phyloP scores from a whole-genome alignment of 2,113 vertebrate genomes.

The Phyllostomus discolor region DNA sequence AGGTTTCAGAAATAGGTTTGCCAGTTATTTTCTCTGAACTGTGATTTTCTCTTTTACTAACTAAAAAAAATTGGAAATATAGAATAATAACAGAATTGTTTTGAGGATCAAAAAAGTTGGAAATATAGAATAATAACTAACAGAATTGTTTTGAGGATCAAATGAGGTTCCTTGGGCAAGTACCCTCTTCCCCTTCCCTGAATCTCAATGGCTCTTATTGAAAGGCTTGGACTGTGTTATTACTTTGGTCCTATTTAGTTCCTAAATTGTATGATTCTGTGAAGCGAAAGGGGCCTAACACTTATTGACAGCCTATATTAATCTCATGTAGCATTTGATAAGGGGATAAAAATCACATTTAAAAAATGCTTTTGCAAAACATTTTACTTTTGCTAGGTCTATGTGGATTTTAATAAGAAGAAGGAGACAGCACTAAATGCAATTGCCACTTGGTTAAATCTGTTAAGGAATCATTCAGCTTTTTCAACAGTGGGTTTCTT shows the following conservation, averaged over 20 bases:
- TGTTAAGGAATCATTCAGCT: conserved; percentile 57
- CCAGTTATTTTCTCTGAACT: neutral
- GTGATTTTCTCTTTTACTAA: conserved; percentile 25
- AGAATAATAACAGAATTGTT: neutral
- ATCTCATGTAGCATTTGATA: conserved; percentile 2
- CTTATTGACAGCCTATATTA: conserved; percentile 44
- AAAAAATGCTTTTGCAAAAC: conserved; percentile 33
- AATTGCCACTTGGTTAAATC: conserved; percentile 61
- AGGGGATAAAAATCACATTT: conserved; percentile 38
- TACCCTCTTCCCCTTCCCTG: neutral
- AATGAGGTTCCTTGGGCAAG: neutral
- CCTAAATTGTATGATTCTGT: conserved; percentile 1
- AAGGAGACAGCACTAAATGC: conserved; percentile 57
- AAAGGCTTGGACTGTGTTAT: neutral
- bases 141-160: neutral
- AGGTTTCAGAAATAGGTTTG: neutral
- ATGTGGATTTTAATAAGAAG: conserved; percentile 41
- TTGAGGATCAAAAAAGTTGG: neutral
- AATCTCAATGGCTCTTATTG: neutral
- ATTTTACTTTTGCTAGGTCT: conserved; percentile 34
- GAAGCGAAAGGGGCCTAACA: neutral
- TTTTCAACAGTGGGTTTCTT: conserved; percentile 55
- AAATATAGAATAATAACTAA: neutral
- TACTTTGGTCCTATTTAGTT: conserved; percentile 15
- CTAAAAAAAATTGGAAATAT: neutral